These are phyloP conservation scores for Cerastis leucographa DNA, from an alignment of 2,888 invertebrate species.

Conservation along the genomic window DNA sequence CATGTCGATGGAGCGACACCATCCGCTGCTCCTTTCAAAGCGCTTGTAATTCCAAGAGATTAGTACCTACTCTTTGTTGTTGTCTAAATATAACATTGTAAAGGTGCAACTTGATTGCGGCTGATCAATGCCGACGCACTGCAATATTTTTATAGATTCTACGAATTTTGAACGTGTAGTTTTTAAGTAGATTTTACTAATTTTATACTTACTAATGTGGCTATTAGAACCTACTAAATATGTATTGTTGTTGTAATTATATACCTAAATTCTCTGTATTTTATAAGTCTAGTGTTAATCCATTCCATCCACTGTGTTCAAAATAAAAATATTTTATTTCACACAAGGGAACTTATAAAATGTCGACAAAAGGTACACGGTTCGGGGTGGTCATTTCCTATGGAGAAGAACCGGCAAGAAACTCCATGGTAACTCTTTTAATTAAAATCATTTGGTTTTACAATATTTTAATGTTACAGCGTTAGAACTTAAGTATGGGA, in stretches of 20 bases:
- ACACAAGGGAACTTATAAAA: too few relatives aligned
- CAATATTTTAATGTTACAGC: too few relatives aligned
- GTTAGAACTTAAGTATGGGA: too few relatives aligned
- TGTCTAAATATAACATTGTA: background rate
- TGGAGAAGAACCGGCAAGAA: too few relatives aligned
- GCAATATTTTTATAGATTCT: background rate
- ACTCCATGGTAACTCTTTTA: too few relatives aligned
- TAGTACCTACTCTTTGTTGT: background rate
- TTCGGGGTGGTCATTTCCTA: too few relatives aligned
- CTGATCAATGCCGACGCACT: background rate
- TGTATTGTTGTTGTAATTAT: background rate
- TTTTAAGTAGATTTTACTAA: background rate
- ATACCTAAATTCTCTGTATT: background rate
- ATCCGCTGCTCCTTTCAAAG: constrained; percentile 93
- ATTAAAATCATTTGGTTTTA: too few relatives aligned
- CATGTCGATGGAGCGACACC: constrained; percentile 95
- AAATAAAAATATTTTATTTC: too few relatives aligned
- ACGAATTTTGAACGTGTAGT: background rate
- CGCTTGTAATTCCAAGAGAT: constrained; percentile 90
- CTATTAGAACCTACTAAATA: background rate
- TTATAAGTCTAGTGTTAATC: background rate
- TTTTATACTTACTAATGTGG: background rate
- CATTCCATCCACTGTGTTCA: too few relatives aligned
- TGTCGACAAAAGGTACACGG: too few relatives aligned
- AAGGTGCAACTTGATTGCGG: background rate